A percentile compares a stretch with the other conserved stretches of the same genome.
phyloP scores from a whole-genome alignment of 2,888 invertebrate genomes.

The Chalcis sispes region DNA sequence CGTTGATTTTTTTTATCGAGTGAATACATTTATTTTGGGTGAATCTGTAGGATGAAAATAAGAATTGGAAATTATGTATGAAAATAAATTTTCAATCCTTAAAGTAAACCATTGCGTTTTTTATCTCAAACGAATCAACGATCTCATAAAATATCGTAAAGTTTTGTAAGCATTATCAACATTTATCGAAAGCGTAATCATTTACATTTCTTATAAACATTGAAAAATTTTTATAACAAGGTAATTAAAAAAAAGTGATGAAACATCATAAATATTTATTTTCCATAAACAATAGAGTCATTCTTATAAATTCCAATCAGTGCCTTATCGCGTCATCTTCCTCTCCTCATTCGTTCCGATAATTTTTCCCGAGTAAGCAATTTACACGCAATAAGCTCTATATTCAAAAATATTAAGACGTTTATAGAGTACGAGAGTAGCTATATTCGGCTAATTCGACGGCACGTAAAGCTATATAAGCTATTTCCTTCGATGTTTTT shows the following conservation, averaged over 20 bases:
- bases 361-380: conserved; percentile 38
- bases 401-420: conserved; percentile 43
- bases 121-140: too few species aligned
- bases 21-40: too few species aligned
- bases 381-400: conserved; percentile 2
- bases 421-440: background rate
- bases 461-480: background rate
- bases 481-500: background rate
- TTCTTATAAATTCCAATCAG: conserved; percentile 46
- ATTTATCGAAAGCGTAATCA: too few species aligned
- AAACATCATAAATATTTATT: conserved; percentile 33
- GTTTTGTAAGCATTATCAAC: too few species aligned
- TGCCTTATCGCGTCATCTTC: background rate
- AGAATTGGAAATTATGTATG: too few species aligned
- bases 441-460: conserved; percentile 11
- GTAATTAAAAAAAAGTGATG: conserved; percentile 29
- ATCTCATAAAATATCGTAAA: too few species aligned
- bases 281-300: background rate
- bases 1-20: too few species aligned
- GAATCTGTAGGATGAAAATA: too few species aligned
- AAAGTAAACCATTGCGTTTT: too few species aligned
- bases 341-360: conserved; percentile 5
- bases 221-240: conserved; percentile 12
- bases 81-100: too few species aligned
- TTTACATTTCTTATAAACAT: conserved; percentile 20